Evolutionary conservation across 1,140 invertebrate genomes (phyloP).

Genomic region (Nymphalis io): DNA sequence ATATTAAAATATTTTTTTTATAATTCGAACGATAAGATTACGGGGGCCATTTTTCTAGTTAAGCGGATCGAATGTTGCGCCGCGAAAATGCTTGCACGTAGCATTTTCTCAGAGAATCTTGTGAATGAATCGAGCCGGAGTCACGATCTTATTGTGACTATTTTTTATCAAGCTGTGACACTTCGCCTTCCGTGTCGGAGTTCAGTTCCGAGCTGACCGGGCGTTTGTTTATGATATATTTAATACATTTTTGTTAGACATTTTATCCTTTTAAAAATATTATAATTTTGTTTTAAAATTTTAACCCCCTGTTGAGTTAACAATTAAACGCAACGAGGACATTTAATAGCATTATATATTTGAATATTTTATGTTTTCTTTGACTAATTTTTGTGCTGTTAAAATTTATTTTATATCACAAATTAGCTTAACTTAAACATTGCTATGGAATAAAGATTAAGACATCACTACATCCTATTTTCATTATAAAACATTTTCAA

Average conservation of each 20-base stretch:
- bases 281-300: no score
- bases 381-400: no score
- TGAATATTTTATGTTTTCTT: no score
- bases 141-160: slow-evolving; percentile 58
- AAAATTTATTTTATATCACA: no score
- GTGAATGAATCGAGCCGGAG: slow-evolving; percentile 50
- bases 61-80: slow-evolving; percentile 44
- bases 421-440: no score
- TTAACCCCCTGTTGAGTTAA: no score
- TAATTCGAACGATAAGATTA: slow-evolving; percentile 23
- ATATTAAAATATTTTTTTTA: background rate
- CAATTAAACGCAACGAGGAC: no score
- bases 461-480: no score
- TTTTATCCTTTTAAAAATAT: no score
- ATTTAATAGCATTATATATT: no score
- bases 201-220: slow-evolving; percentile 37
- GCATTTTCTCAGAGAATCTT: slow-evolving; percentile 54
- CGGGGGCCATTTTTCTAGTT: slow-evolving; percentile 24
- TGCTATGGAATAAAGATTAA: no score
- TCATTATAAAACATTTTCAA: no score
- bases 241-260: background rate
- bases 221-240: slow-evolving; percentile 43
- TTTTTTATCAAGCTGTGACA: slow-evolving; percentile 57
- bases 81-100: slow-evolving; percentile 65
- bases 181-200: slow-evolving; percentile 62